Conservation (phyloP, 2,888 invertebrate genomes). For the Mesorhabditis belari region DNA sequence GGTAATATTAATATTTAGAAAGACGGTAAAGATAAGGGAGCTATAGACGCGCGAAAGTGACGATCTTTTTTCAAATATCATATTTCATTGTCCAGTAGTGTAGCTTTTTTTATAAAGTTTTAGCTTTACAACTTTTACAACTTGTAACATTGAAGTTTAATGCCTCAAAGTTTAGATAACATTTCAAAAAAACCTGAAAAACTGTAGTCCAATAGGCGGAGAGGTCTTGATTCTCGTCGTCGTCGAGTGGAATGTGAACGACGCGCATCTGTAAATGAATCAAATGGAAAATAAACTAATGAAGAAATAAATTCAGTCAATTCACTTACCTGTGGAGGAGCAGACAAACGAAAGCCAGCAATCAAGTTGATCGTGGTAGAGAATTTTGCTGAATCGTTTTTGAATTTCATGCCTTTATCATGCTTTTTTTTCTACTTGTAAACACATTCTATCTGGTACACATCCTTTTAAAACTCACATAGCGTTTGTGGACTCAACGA, state of each 20-base stretch:
- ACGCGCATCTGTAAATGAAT: constrained; percentile 15
- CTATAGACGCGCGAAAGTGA: too few species aligned
- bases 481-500: constrained; percentile 32
- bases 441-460: too few species aligned
- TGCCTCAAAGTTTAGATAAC: background rate
- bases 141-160: background rate
- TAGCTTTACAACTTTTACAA: background rate
- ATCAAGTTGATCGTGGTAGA: constrained; percentile 36
- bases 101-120: background rate
- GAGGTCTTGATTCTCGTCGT: constrained; percentile 33
- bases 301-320: too few species aligned
- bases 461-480: constrained; percentile 20
- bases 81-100: too few species aligned
- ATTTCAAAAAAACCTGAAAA: constrained; percentile 20
- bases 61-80: too few species aligned
- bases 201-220: constrained; percentile 32
- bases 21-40: too few species aligned
- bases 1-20: too few species aligned
- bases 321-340: constrained; percentile 17
- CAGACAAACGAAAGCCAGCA: constrained; percentile 33
- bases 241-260: constrained; percentile 35
- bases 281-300: too few species aligned
- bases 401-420: background rate
- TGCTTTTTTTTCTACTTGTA: too few species aligned
- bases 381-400: constrained; percentile 27